Percentiles rank a stretch among this genome's conserved stretches.
Evolutionary conservation across 30 jellyfish, hydroid and myxozoan species (phyloP).

Genomic region (Haliclystus octoradiatus): DNA sequence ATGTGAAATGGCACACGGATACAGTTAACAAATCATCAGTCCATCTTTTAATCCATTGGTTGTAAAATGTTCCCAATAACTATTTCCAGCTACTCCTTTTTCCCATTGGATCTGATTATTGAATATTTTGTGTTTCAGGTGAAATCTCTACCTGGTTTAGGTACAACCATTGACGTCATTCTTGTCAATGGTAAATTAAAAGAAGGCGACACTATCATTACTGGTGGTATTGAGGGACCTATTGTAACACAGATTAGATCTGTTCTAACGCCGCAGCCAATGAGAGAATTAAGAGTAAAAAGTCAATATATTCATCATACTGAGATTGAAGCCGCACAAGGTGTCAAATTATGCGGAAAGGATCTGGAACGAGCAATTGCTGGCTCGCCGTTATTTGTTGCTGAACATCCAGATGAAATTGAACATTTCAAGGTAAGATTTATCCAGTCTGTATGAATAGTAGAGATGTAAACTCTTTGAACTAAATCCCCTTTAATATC

Average conservation of each 20-base stretch:
- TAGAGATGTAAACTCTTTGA: no score
- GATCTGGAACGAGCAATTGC: constrained; percentile 94
- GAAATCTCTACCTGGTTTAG: constrained; percentile 90
- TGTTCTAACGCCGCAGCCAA: constrained; percentile 93
- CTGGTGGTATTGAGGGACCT: constrained; percentile 98
- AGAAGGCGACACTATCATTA: constrained; percentile 93
- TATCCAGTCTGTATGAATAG: no score
- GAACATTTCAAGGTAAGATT: constrained; percentile 45
- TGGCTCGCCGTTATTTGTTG: constrained; percentile 94
- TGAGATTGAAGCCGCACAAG: constrained; percentile 80
- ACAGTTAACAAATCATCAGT: no score
- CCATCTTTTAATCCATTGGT: no score
- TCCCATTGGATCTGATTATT: no score
- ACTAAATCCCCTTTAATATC: no score
- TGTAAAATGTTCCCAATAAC: no score
- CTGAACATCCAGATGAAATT: constrained; percentile 66
- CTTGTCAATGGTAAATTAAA: constrained; percentile 80
- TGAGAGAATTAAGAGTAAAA: constrained; percentile 90
- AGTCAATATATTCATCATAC: constrained; percentile 81
- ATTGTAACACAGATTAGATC: constrained; percentile 92
- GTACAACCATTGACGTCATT: constrained; percentile 84
- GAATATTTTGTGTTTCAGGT: constrained; percentile 49
- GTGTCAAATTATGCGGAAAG: constrained; percentile 74
- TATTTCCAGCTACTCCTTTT: no score
- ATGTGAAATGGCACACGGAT: no score